Conservation (phyloP, 2,113 vertebrate species). For the Ammodytes marinus region DNA sequence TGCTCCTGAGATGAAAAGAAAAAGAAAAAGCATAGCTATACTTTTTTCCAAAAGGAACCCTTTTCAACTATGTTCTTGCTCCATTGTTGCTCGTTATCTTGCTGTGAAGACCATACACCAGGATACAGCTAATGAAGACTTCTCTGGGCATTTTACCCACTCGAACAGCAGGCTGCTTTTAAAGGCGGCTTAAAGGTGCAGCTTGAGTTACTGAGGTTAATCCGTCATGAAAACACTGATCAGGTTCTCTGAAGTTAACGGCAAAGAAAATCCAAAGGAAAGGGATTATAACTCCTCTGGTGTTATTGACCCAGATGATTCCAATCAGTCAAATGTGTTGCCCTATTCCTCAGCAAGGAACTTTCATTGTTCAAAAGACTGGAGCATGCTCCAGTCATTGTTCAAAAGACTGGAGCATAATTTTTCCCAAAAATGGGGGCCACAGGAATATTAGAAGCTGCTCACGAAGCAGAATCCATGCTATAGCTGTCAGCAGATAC, state of each 20-base stretch:
- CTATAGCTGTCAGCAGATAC: slow-evolving; percentile 57
- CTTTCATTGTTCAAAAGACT: background rate
- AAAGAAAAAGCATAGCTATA: background rate
- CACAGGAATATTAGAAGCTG: slow-evolving; percentile 41
- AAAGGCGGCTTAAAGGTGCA: slow-evolving; percentile 29
- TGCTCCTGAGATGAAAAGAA: slow-evolving; percentile 40
- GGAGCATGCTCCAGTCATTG: background rate
- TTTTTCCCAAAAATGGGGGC: slow-evolving; percentile 32
- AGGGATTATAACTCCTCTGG: background rate
- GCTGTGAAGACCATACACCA: slow-evolving; percentile 31
- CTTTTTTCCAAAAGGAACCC: background rate
- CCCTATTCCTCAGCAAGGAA: background rate
- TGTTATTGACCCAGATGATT: background rate
- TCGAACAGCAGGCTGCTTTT: slow-evolving; percentile 5
- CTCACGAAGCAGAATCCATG: slow-evolving; percentile 55
- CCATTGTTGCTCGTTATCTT: slow-evolving; percentile 49
- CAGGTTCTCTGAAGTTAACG: slow-evolving; percentile 12
- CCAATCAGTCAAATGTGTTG: background rate
- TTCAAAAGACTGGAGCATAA: background rate
- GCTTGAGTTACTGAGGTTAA: background rate
- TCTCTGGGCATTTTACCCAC: slow-evolving; percentile 35
- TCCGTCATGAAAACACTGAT: slow-evolving; percentile 19
- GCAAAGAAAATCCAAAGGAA: slow-evolving; percentile 18
- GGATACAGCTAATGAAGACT: slow-evolving; percentile 50
- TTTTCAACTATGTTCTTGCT: slow-evolving; percentile 37